Conservation (phyloP, 1,140 invertebrate species). For the Chrysoperla carnea region DNA sequence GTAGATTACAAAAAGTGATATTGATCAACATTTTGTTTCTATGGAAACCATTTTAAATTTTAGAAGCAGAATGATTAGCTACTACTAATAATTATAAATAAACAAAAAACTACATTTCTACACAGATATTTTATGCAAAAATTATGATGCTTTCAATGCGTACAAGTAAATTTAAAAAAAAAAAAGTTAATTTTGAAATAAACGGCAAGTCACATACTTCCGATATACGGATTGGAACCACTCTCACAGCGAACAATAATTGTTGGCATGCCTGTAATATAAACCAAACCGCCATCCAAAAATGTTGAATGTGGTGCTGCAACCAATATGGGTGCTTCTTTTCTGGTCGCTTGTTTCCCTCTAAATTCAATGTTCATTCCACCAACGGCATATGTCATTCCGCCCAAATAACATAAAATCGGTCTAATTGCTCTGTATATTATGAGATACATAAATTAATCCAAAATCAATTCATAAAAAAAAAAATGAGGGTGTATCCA, state of each 20-base stretch:
- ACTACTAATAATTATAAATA: no score
- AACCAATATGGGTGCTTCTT: slow-evolving; percentile 69
- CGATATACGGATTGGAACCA: slow-evolving; percentile 56
- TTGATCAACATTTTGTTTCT: no score
- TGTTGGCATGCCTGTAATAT: slow-evolving; percentile 58
- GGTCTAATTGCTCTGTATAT: slow-evolving; percentile 32
- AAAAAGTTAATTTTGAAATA: no score
- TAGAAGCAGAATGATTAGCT: no score
- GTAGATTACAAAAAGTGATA: no score
- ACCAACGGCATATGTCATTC: slow-evolving; percentile 51
- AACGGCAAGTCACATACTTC: slow-evolving; percentile 46
- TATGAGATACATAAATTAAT: no score
- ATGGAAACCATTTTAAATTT: no score
- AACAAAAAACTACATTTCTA: no score
- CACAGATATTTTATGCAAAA: no score
- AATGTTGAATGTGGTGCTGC: slow-evolving; percentile 75
- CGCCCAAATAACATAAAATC: slow-evolving; percentile 50
- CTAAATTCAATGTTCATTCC: slow-evolving; percentile 63
- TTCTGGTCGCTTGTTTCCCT: slow-evolving; percentile 47
- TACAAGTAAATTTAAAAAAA: no score
- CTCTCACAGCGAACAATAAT: slow-evolving; percentile 65
- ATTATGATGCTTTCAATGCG: no score
- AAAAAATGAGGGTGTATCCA: background rate
- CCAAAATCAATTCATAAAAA: background rate
- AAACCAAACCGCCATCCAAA: slow-evolving; percentile 66